phyloP scores from a whole-genome alignment of 2,113 vertebrate species.

The Pagrus major region DNA sequence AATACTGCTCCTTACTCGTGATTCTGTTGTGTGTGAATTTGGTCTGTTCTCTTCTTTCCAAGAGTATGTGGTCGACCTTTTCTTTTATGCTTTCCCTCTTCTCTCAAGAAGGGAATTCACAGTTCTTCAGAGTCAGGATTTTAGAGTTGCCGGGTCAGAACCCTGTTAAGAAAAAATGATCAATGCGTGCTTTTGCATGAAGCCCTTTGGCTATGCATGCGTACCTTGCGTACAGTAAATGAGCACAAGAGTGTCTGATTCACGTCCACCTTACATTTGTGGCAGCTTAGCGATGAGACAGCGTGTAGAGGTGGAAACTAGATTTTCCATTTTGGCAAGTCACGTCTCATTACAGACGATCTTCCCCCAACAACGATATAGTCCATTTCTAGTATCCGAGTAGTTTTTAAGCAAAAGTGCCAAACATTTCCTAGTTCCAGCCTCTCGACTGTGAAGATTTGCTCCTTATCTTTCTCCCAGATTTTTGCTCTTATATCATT shows the following conservation, averaged over 20 bases:
- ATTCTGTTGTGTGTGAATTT: slow-evolving; percentile 15
- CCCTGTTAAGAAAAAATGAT: neutral
- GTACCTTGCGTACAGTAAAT: neutral
- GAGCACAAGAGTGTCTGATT: slow-evolving; percentile 23
- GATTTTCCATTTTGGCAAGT: too few relatives aligned
- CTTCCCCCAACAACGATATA: too few relatives aligned
- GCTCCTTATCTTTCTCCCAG: neutral
- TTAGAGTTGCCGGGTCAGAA: too few relatives aligned
- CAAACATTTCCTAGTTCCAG: neutral
- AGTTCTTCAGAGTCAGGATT: neutral
- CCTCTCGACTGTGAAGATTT: neutral
- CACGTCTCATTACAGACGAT: too few relatives aligned
- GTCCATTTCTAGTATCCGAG: too few relatives aligned
- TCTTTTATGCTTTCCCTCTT: neutral
- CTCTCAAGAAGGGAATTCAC: neutral
- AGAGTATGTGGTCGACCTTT: too few relatives aligned
- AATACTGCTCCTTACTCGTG: neutral
- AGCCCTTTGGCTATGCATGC: neutral
- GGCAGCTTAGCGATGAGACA: neutral
- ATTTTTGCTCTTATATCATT: neutral
- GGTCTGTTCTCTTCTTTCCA: neutral
- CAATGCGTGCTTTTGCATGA: slow-evolving; percentile 5
- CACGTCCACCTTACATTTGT: slow-evolving; percentile 6
- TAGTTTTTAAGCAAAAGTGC: too few relatives aligned
- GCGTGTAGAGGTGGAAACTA: neutral